Evolutionary conservation across 2,888 invertebrate genomes (phyloP).

Genomic region (Acronicta alni): DNA sequence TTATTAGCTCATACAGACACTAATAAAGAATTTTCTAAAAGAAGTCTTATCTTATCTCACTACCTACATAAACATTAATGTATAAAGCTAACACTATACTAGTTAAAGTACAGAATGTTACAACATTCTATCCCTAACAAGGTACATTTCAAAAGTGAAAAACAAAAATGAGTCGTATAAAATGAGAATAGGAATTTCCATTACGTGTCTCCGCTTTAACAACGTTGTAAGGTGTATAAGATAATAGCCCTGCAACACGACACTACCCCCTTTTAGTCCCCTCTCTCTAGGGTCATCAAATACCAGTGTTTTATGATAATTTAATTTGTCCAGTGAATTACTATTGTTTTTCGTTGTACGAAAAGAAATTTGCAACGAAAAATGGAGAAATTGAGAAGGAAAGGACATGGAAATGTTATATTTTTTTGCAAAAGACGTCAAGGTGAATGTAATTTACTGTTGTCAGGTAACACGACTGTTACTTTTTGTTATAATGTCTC

Average conservation of each 20-base stretch:
- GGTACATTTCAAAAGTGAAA: constrained; percentile 8
- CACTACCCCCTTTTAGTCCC: constrained; percentile 33
- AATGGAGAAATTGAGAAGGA: not conserved
- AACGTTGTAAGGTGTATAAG: constrained; percentile 49
- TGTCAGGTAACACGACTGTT: no score
- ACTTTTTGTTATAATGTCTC: no score
- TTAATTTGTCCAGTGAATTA: constrained; percentile 18
- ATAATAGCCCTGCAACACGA: constrained; percentile 55
- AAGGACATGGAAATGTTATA: no score
- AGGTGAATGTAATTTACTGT: no score
- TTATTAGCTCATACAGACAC: no score
- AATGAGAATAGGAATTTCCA: constrained; percentile 30
- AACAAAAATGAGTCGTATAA: constrained; percentile 30
- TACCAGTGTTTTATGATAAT: constrained; percentile 20
- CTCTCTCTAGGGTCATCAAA: constrained; percentile 41
- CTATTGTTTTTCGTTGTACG: not conserved
- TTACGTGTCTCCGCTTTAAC: constrained; percentile 42
- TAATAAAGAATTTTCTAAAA: no score
- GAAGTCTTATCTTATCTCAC: no score
- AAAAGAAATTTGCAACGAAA: constrained; percentile 7
- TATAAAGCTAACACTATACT: no score
- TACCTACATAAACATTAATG: no score
- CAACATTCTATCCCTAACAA: constrained; percentile 14
- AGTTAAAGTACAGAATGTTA: not conserved
- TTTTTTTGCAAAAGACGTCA: no score